Evolutionary conservation across 2,888 invertebrate genomes (phyloP), one percentile per base, ranked within the genome.

Genomic region (Terebella lapidaria): DNA sequence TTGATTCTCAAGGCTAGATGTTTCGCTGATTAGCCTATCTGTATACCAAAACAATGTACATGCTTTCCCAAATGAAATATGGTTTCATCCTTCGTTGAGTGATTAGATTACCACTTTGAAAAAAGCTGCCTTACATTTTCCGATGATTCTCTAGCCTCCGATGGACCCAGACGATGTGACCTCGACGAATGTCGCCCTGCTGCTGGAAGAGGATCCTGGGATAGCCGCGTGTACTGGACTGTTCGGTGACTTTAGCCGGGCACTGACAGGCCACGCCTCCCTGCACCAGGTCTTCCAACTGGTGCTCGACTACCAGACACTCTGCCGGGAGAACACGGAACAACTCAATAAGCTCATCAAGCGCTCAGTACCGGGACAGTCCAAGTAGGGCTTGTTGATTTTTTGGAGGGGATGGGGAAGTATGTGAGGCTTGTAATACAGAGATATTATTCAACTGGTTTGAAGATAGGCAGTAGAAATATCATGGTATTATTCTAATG

Each of bases 241-340:
- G 10, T 53, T 27, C 22, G 22, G 15, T 5, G 53, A 53, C 53
- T 53, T 53, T 28, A 53, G 5, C 5, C 27, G 28, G 22, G 22
- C 27, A 27, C 5, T 53, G 53, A 25, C 5, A 22, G 10, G 5
- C 4, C 25, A 28, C 28, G 10, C 15, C 4, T 5, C 26, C 5
- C 27, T 18, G 53, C 53, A 53, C 29, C 27, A 53, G 53, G 53
- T 53, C 15, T 53, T 53, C 22, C 53, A 53, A 15, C 53, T 53
- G 10, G 27, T 53, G 5, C 15, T 4, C 5, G 27, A 53, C 4
- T 53, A 53, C 22, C 27, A 53, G 29, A 10, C 5, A 27, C 5
- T 53, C 15, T 53, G 53, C 28, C 5, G 22, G 10, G 53, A 53
- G 4, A 53, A 53, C 22, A 28, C 28, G 22, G 26, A 25, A 22